phyloP scores from a whole-genome alignment of 2,888 invertebrate species.

The Suillia variegata region DNA sequence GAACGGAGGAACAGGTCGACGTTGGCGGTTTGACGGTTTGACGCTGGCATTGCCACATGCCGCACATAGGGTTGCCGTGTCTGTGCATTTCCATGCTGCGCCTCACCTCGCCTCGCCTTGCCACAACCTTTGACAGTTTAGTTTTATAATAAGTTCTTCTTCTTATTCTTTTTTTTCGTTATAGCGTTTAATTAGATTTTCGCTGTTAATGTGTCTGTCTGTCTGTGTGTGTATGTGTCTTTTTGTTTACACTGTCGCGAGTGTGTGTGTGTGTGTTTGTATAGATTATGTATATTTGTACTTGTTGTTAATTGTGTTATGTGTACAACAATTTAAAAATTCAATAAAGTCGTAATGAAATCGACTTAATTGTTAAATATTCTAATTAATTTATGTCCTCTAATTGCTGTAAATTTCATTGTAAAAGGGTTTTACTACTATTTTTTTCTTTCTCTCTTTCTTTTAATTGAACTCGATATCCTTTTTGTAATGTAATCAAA shows the following conservation, averaged over 20 bases:
- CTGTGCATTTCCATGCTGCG: background rate
- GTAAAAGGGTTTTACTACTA: no score
- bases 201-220: slow-evolving; percentile 6
- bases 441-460: no score
- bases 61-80: background rate
- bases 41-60: background rate
- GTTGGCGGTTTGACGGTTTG: background rate
- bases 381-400: slow-evolving; percentile 55
- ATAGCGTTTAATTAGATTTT: background rate
- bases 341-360: slow-evolving; percentile 55
- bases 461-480: no score
- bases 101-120: background rate
- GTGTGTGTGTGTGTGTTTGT: background rate
- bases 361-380: slow-evolving; percentile 55
- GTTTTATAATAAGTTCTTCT: no score
- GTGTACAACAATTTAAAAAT: slow-evolving; percentile 46
- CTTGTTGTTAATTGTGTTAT: slow-evolving; percentile 44
- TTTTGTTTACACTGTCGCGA: background rate
- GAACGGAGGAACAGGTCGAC: background rate
- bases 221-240: slow-evolving; percentile 11
- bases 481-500: no score
- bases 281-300: slow-evolving; percentile 45
- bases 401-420: slow-evolving; percentile 33
- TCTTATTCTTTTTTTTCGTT: no score
- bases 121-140: no score